Percentiles rank a stretch among this genome's conserved stretches.
Evolutionary conservation across 2,888 invertebrate genomes (phyloP).

Genomic region (Rhaphigaster nebulosa): DNA sequence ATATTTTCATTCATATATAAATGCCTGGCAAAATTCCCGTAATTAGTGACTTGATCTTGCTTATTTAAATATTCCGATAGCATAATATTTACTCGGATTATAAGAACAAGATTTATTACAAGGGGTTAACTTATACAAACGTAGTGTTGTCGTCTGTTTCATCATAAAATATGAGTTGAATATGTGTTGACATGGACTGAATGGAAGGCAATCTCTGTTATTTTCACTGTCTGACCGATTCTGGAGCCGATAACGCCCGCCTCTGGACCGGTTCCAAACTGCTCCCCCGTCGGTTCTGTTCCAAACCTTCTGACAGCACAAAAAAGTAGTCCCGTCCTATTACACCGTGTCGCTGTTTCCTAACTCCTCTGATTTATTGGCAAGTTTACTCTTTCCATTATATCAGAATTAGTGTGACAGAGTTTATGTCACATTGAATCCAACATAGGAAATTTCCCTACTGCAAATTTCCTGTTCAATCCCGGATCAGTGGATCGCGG

Average conservation of each 20-base stretch:
- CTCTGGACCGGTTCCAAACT: not conserved
- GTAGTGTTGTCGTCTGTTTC: not conserved
- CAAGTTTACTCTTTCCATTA: not conserved
- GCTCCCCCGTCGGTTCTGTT: not conserved
- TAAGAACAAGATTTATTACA: not conserved
- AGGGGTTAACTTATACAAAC: not conserved
- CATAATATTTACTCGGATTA: not conserved
- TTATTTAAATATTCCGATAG: not conserved
- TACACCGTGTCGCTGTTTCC: constrained; percentile 5
- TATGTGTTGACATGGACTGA: not conserved
- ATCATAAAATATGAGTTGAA: not conserved
- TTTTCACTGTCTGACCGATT: not conserved
- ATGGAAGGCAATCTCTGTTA: not conserved
- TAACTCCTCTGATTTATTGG: not conserved
- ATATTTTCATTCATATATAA: no score
- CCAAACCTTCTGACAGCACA: constrained; percentile 5
- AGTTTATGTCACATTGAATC: not conserved
- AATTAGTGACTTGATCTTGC: not conserved
- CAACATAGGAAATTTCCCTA: not conserved
- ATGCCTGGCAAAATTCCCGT: not conserved
- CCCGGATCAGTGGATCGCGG: no score
- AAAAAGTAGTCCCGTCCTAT: constrained; percentile 12
- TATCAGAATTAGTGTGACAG: not conserved
- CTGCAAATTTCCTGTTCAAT: not conserved
- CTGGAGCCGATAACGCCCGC: not conserved